A percentile compares a stretch with the other conserved stretches of the same genome.
These are phyloP conservation scores for Callyntrura guangdongensis DNA, from an alignment of 2,888 invertebrate species.

Conservation along the genomic window DNA sequence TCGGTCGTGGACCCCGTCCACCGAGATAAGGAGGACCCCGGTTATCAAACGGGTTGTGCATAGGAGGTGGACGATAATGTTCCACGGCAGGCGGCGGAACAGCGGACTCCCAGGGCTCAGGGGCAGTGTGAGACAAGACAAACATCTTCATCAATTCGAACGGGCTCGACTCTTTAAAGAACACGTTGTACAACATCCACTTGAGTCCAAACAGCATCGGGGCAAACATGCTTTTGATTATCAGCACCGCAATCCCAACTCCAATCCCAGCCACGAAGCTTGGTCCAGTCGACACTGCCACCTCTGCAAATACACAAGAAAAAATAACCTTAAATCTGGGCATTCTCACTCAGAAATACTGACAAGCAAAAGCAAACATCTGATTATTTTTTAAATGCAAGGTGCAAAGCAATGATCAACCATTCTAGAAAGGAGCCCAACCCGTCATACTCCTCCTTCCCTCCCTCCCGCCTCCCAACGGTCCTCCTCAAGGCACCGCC, in stretches of 20 bases:
- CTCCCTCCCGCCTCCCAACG: no score
- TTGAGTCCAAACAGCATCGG: constrained; percentile 94
- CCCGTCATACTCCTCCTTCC: constrained; percentile 42
- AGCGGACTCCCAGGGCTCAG: constrained; percentile 75
- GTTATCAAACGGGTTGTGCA: constrained; percentile 81
- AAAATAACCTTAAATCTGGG: no score
- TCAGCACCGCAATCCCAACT: constrained; percentile 91
- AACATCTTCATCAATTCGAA: constrained; percentile 82
- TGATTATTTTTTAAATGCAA: neutral
- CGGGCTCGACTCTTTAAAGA: constrained; percentile 87
- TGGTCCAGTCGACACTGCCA: constrained; percentile 84
- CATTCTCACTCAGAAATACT: no score
- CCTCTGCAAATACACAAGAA: constrained; percentile 79
- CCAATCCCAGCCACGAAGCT: constrained; percentile 89
- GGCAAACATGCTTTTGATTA: constrained; percentile 92
- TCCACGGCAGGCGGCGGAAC: constrained; percentile 80
- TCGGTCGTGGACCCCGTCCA: constrained; percentile 15
- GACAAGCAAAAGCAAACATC: no score
- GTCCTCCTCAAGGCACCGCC: no score
- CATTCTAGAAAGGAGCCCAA: neutral
- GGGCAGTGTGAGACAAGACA: constrained; percentile 62
- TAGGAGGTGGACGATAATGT: constrained; percentile 82
- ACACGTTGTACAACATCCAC: constrained; percentile 93
- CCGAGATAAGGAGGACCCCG: constrained; percentile 8
- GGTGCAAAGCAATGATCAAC: neutral